Evolutionary conservation across 2,113 vertebrate species (phyloP).

Genomic region (Eudyptes chrysolophus): DNA sequence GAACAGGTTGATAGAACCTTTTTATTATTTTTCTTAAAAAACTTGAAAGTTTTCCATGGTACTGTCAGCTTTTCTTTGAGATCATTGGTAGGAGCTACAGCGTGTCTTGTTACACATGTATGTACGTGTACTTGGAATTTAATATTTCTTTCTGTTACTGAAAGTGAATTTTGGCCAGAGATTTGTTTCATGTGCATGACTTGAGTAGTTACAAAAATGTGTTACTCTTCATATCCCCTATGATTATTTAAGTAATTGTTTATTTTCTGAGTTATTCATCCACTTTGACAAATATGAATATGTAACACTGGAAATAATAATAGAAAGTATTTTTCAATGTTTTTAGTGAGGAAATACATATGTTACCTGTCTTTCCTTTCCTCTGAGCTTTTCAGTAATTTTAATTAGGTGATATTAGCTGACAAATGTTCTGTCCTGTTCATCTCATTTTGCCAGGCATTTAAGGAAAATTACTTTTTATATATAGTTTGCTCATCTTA

Average conservation of each 20-base stretch:
- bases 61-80: not conserved
- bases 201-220: not conserved
- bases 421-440: not conserved
- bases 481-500: not conserved
- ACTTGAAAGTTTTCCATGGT: not conserved
- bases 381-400: not conserved
- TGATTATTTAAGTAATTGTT: not conserved
- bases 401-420: not conserved
- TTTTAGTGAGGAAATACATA: not conserved
- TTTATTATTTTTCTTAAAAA: not conserved
- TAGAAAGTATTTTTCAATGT: not conserved
- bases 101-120: accelerated
- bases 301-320: not conserved
- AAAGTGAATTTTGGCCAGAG: not conserved
- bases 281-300: not conserved
- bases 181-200: not conserved
- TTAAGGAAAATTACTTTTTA: not conserved
- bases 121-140: not conserved
- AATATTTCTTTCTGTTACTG: not conserved
- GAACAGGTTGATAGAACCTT: not conserved
- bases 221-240: not conserved
- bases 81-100: not conserved
- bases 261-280: not conserved
- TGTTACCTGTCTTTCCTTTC: not conserved
- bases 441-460: not conserved